A percentile compares a stretch with the other conserved stretches of the same genome.
phyloP scores from a whole-genome alignment of 1,140 invertebrate genomes.

The Drosophila miranda region DNA sequence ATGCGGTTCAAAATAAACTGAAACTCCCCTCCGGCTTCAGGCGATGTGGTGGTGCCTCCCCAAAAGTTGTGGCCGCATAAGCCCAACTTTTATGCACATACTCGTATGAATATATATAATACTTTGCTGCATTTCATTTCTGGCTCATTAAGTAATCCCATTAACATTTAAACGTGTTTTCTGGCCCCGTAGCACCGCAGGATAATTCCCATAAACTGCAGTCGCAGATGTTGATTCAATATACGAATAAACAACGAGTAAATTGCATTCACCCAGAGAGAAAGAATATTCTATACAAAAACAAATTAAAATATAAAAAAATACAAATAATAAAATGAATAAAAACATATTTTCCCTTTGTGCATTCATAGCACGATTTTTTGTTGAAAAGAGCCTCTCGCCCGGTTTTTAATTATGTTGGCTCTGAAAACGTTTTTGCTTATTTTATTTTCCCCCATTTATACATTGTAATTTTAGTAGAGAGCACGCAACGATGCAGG shows the following conservation, averaged over 20 bases:
- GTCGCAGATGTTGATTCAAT: constrained; percentile 58
- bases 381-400: constrained; percentile 28
- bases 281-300: constrained; percentile 1
- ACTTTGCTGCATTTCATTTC: no score
- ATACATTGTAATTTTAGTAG: constrained; percentile 34
- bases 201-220: constrained; percentile 27
- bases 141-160: no score
- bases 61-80: no score
- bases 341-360: constrained; percentile 24
- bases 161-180: no score
- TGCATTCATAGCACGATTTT: constrained; percentile 5
- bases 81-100: no score
- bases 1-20: neutral
- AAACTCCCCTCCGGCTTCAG: no score
- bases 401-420: constrained; percentile 58
- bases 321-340: constrained; percentile 23
- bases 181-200: no score
- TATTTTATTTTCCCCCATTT: constrained; percentile 25
- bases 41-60: constrained; percentile 4
- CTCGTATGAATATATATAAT: no score
- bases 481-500: constrained; percentile 34
- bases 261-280: constrained; percentile 21
- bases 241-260: constrained; percentile 20
- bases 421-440: constrained; percentile 23
- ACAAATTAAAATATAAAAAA: constrained; percentile 12